Evolutionary conservation across 1,140 invertebrate species (phyloP).

Genomic region (Gryon sp.): DNA sequence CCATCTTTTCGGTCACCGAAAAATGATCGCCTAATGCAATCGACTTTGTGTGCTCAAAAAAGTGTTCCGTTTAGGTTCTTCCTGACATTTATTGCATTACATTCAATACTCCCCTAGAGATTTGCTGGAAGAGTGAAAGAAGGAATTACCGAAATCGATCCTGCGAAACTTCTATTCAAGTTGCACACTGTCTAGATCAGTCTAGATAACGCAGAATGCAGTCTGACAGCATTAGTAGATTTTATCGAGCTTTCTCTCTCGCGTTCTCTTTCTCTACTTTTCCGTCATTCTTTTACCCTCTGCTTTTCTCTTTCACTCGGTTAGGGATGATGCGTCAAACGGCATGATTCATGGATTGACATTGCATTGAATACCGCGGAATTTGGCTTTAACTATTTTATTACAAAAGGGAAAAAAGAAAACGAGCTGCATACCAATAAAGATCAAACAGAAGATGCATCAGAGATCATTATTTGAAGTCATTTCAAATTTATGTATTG

Average conservation of each 20-base stretch:
- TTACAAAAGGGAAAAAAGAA: slow-evolving; percentile 14
- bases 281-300: too few species aligned
- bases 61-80: slow-evolving; percentile 37
- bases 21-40: slow-evolving; percentile 39
- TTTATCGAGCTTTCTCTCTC: slow-evolving; percentile 39
- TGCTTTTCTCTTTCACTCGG: background rate
- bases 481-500: too few species aligned
- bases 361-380: slow-evolving; percentile 35
- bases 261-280: too few species aligned
- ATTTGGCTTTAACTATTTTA: slow-evolving; percentile 32
- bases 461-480: too few species aligned
- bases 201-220: slow-evolving; percentile 40
- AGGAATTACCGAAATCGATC: slow-evolving; percentile 60
- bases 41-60: slow-evolving; percentile 22
- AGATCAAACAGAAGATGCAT: too few species aligned
- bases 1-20: slow-evolving; percentile 13
- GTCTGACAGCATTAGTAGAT: slow-evolving; percentile 54
- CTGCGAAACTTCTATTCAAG: slow-evolving; percentile 56
- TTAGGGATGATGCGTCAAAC: slow-evolving; percentile 52
- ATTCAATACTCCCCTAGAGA: slow-evolving; percentile 54
- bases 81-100: slow-evolving; percentile 57
- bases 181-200: slow-evolving; percentile 53
- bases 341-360: slow-evolving; percentile 50
- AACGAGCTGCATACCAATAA: slow-evolving; percentile 21
- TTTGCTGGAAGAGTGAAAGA: slow-evolving; percentile 49